Evolutionary conservation across 2,888 invertebrate genomes (phyloP).

Genomic region (Drosophila acutilabella): DNA sequence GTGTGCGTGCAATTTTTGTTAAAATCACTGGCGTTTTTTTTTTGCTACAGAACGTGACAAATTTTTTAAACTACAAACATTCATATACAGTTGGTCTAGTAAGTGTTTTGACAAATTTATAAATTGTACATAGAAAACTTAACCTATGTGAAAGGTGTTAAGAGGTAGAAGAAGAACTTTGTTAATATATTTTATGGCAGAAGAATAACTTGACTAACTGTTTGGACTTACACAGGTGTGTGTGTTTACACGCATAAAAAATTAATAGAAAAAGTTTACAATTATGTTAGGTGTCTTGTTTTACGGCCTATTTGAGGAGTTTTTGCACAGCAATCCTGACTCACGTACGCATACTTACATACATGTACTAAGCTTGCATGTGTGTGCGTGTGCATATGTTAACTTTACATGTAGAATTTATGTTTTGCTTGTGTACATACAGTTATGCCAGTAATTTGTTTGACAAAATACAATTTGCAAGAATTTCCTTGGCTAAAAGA

Average conservation of each 20-base stretch:
- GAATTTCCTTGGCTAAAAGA: too few species aligned
- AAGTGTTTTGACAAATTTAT: too few species aligned
- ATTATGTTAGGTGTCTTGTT: constrained; percentile 29
- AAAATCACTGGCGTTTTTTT: constrained; percentile 29
- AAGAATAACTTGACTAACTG: neutral
- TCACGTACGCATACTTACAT: constrained; percentile 6
- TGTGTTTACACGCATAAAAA: constrained; percentile 26
- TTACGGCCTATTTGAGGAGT: constrained; percentile 35
- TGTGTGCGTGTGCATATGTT: constrained; percentile 3
- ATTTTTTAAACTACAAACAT: constrained; percentile 56
- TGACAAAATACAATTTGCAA: too few species aligned
- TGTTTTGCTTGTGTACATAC: neutral
- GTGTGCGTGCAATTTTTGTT: constrained; percentile 55
- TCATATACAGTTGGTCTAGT: too few species aligned
- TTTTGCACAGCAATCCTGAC: constrained; percentile 12
- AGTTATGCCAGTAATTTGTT: neutral
- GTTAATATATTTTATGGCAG: neutral
- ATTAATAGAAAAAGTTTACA: constrained; percentile 53
- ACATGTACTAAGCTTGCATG: neutral
- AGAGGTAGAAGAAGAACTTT: neutral
- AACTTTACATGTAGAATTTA: neutral
- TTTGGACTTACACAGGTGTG: constrained; percentile 1
- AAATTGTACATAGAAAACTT: too few species aligned
- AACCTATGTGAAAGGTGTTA: too few species aligned
- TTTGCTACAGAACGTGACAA: constrained; percentile 66